Evolutionary conservation across 2,888 invertebrate species (phyloP), one percentile per base, ranked within the genome.

Genomic region (Palloptera scutellata): DNA sequence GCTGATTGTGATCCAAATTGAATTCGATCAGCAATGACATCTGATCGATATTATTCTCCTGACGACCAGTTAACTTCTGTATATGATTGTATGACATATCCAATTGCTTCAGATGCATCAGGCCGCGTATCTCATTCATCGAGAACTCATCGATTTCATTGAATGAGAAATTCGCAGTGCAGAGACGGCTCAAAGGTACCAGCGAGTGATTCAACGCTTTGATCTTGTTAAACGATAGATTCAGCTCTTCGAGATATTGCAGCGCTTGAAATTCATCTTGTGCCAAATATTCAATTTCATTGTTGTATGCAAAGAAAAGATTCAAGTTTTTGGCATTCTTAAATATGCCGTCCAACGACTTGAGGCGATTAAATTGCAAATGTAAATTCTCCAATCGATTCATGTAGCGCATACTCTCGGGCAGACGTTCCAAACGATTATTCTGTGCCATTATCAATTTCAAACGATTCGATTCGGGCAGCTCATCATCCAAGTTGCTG

Each of bases 61-160:
- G 89, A 68, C 89, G 87, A 57, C 91, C 91, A 13, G 87, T 88
- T 43, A 93, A 83, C 57, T 88, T 88, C 61, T 86, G 87, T 65
- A 95, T 93, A 80, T 87, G 88, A 81, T 94, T 95, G 79, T 90
- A 88, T 2, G 93, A 93, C 30, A 94, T 86, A 84, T 94, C 94
- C 65, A 94, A 88, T 15, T 89, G 87, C 59, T 88, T 88, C n/a
- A 95, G 84, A 71, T 88, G 88, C 72, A 89, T 88, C 68, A 94
- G 83, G 0, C 93, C 93, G 67, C 90, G 90, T 57, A 94, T 89
- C 82, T 94, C 92, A 81, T 91, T 90, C 78, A 94, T 88, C 0
- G 93, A 93, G 85, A 95, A 94, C 77, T 93, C 92, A 1, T 88
- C 87, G 66, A 94, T 87, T 51, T 88, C 86, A 80, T 95, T 95